Base-by-base conservation (phyloP, 92 coral and sea anemone species). In the Nematostella vectensis region DNA sequence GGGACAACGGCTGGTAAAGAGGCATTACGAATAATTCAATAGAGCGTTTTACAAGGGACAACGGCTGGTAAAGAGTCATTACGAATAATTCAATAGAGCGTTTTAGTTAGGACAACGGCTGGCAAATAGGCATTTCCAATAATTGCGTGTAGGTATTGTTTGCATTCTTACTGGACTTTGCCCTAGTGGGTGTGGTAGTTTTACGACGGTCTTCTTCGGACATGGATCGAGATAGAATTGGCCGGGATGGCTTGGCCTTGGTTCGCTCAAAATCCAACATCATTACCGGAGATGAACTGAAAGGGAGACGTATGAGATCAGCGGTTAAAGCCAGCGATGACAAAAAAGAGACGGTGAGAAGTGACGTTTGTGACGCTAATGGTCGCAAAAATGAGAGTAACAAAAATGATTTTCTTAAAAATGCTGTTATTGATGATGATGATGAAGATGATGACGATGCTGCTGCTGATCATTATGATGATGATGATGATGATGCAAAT, bases 221-320 rank as follows among this genome's bases (percentile, higher is more conserved):
- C 81, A 80, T 27, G 54, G 95, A 85, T 13, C 95, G 83, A 47
- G 70, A 52, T 0, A 80, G 38, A 23, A 68, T 21, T 45, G 83
- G 77, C 15, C 88, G 54, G 25, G 59, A 47, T 24, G 65, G 67
- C 1, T 54, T 54, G 12, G 68, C 31, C 47, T 47, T 54, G 2
- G 76, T 60, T 4, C 40, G 38, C 53, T 75, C 83, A 3, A 58
- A 48, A 39, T 70, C 77, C 18, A 66, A 40, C 15, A 25, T 47
- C n/a, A n/a, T n/a, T 44, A 63, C 60, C 19, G 70, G 73, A 1
- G 52, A 50, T 1, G 80, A 59, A 39, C 76, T 70, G 27, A 0
- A 53, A 70, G 43, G n/a, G n/a, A n/a, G n/a, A n/a, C n/a, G n/a
- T 11, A n/a, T n/a, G n/a, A 20, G n/a, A n/a, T n/a, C n/a, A n/a